These are phyloP conservation scores for Steinernema feltiae DNA, from an alignment of 1,140 invertebrate species.

Conservation along the genomic window DNA sequence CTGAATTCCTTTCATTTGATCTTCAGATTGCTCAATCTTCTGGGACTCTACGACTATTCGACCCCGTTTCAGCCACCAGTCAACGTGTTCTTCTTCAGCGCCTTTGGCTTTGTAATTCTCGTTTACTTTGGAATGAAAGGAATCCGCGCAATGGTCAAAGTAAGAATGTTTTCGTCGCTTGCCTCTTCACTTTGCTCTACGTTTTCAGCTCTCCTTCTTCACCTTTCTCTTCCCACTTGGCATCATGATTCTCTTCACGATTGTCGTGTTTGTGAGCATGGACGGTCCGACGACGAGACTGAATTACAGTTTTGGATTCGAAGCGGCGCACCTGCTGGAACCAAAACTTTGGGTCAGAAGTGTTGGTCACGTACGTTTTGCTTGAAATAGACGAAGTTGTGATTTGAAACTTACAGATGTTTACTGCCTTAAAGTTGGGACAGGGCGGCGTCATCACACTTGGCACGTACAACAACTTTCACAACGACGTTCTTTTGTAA, in stretches of 20 bases:
- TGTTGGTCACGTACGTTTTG: background rate
- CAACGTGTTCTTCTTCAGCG: background rate
- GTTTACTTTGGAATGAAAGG: background rate
- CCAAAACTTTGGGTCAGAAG: background rate
- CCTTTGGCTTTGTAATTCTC: background rate
- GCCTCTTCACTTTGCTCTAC: background rate
- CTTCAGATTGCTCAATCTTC: background rate
- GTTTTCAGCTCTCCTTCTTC: background rate
- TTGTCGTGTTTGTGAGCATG: background rate
- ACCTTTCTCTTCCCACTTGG: background rate
- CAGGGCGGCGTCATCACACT: background rate
- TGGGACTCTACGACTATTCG: background rate
- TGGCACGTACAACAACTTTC: background rate
- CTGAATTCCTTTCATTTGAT: background rate
- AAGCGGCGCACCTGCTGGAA: background rate
- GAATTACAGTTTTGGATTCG: background rate
- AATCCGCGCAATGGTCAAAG: background rate
- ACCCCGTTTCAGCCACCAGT: background rate
- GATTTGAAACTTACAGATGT: background rate
- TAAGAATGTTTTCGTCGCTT: no score
- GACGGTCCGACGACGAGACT: background rate
- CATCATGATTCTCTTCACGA: background rate
- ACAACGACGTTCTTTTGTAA: conserved; percentile 7
- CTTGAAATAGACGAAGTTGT: background rate
- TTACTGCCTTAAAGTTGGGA: background rate